Evolutionary conservation across 1,140 invertebrate genomes (phyloP), one percentile per base, ranked within the genome.

Genomic region (Eupeodes corollae): DNA sequence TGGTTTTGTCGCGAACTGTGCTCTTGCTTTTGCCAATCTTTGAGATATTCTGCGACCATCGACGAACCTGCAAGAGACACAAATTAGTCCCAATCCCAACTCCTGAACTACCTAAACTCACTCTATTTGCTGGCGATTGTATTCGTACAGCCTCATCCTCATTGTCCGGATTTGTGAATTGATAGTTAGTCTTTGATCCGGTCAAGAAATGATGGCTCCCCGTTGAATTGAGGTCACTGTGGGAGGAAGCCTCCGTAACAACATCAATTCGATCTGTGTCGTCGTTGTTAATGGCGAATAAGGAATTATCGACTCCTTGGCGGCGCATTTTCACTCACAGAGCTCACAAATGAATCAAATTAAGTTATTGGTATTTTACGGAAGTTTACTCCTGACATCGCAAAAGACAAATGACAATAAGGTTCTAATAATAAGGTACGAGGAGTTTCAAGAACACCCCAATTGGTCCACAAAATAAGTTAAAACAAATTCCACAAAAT

Each of bases 21-120:
- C 31, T 26, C 14, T 46, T 48, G 16, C 47, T 40, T 16, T 48
- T 43, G 18, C 38, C 37, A 11, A 43, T 35, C 8, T 26, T 43
- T n/a, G 47, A 16, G 9, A 52, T 18, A 18, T 37, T 46, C 8
- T 46, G 42, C 13, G 51, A 52, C 51, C 51, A 52, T 12, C 51
- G 37, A 11, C 47, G 40, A 6, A 52, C 34, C 47, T 12, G 31
- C 16, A 47, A 34, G 12, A 42, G 38, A 43, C 31, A 49, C 3
- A 39, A 30, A 8, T 47, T 31, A 6, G 16, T 18, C n/a, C 31
- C 40, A 14, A 41, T 31, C 13, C 32, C 39, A 11, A 41, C 35
- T 34, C 26, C 16, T 31, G 21, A 32, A 30, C 30, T 35, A 21
- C 33, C 30, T 18, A 26, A 34, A 15, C 47, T 43, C 18, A 42